Base-by-base conservation (phyloP, 1,140 invertebrate genomes). In the Helicoverpa armigera region DNA sequence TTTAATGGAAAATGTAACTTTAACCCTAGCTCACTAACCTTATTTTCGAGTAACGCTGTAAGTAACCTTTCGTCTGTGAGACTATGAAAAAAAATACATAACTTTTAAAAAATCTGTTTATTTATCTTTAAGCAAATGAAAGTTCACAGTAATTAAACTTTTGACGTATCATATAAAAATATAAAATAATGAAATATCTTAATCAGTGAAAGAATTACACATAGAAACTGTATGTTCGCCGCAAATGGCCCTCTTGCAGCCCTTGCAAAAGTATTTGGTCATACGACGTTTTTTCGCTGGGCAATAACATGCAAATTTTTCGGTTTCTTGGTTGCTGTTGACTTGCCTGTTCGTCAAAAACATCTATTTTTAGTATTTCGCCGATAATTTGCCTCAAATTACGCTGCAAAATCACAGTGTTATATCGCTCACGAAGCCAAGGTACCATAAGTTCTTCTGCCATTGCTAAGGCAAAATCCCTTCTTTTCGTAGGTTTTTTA, bases 151-250 rank as follows among this genome's bases (percentile, higher is more conserved):
- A 23, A 23, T 23, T 23, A 23, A 23, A 23, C 23, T 23, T 23
- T 23, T 23, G 23, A 23, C 23, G 23, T 23, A 23, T 23, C 23
- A 23, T 23, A 23, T 23, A 23, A 23, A 23, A 23, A 23, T 23
- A 23, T 23, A 23, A 23, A 23, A 23, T 23, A 23, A 23, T 23
- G 23, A 23, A 23, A 23, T 23, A 23, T 23, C 23, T 23, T 23
- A 23, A 23, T 23, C 23, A 23, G 23, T 23, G 23, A 0, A 23
- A 2, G 23, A 23, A 53, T 65, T 63, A 13, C 74, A 61, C 74
- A 76, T 76, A 63, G 74, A 61, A 61, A 76, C 60, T 63, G 63
- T 63, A 77, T 77, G 74, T 48, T 75, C 73, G 54, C 56, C 60
- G 73, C 73, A 75, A 60, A 75, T 60, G 16, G 73, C 56, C 48